phyloP scores from a whole-genome alignment of 2,797 vertebrate genomes.

The Chelonia mydas region DNA sequence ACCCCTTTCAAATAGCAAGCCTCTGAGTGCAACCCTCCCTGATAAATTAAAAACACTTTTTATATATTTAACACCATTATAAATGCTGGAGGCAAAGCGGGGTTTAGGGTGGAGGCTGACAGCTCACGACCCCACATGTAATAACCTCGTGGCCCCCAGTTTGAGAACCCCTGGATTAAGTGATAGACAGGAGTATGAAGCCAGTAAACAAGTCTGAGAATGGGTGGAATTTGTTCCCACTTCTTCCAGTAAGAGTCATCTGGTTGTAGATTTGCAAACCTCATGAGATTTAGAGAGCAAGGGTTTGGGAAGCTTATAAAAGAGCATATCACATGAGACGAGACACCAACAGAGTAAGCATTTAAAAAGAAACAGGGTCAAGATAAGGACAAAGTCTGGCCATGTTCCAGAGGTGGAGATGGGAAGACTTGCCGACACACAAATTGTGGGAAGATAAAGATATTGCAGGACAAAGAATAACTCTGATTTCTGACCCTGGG shows the following conservation, averaged over 20 bases:
- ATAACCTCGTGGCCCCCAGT: too few species aligned
- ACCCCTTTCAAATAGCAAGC: too few species aligned
- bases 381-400: background rate
- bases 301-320: conserved; percentile 37
- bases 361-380: conserved; percentile 32
- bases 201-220: background rate
- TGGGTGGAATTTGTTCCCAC: background rate
- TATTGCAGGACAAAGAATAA: background rate
- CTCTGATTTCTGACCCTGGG: background rate
- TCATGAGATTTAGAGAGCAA: conserved; percentile 25
- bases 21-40: too few species aligned
- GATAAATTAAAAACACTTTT: too few species aligned
- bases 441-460: background rate
- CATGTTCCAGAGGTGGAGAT: background rate
- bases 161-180: background rate
- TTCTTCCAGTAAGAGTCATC: conserved; percentile 5
- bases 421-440: background rate
- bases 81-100: too few species aligned
- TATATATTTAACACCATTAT: too few species aligned
- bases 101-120: too few species aligned
- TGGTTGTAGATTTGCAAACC: background rate
- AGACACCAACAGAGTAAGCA: conserved; percentile 10
- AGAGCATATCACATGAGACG: conserved; percentile 24
- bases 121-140: too few species aligned
- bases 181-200: background rate